Percentiles rank a stretch among this genome's conserved stretches.
Evolutionary conservation across 1,140 invertebrate species (phyloP).

Genomic region (Heterodera carotae): DNA sequence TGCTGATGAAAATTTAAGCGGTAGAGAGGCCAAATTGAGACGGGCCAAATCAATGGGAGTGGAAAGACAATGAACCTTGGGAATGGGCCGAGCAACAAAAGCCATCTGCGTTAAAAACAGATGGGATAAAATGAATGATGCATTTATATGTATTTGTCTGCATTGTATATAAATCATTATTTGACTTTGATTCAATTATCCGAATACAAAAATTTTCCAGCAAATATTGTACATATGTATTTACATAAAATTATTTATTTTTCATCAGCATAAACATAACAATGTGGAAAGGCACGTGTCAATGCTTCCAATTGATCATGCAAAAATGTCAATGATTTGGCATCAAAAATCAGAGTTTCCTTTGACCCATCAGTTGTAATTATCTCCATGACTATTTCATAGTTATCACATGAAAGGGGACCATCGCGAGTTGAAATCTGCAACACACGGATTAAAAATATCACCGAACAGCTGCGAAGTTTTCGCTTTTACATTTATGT

Average conservation of each 20-base stretch:
- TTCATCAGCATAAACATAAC: slow-evolving; percentile 16
- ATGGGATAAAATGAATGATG: too few species aligned
- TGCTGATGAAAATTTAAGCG: background rate
- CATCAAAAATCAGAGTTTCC: background rate
- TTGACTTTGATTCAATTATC: too few species aligned
- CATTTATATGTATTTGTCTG: too few species aligned
- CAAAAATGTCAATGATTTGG: slow-evolving; percentile 5
- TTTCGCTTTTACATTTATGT: background rate
- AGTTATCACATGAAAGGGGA: background rate
- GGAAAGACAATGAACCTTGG: background rate
- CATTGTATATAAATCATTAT: too few species aligned
- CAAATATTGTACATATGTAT: background rate
- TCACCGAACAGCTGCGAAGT: background rate
- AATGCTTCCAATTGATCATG: slow-evolving; percentile 16
- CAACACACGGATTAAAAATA: background rate
- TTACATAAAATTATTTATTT: background rate
- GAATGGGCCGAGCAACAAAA: background rate
- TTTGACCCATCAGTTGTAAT: slow-evolving; percentile 7
- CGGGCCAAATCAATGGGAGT: background rate
- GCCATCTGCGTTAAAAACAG: background rate
- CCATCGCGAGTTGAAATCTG: background rate
- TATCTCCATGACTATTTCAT: slow-evolving; percentile 18
- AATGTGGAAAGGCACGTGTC: background rate
- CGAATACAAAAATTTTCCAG: too few species aligned
- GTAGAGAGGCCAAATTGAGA: background rate